These are phyloP conservation scores for Smithornis capensis DNA, from an alignment of 2,113 vertebrate species.

Conservation along the genomic window DNA sequence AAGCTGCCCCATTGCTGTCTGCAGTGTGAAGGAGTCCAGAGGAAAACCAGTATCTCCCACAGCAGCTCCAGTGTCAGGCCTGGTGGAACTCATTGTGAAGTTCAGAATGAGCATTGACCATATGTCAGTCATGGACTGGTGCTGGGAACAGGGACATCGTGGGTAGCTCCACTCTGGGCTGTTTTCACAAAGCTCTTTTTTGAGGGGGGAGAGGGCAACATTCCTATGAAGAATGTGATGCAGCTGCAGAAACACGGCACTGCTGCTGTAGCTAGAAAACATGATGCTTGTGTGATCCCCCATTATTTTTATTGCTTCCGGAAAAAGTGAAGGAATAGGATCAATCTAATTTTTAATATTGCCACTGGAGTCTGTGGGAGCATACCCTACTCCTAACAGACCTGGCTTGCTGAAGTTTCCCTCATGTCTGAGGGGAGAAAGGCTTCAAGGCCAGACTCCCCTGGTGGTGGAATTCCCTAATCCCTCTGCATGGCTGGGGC, in stretches of 20 bases:
- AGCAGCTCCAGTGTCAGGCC: not conserved
- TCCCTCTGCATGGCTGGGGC: accelerated
- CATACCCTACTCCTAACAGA: not conserved
- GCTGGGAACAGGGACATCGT: not conserved
- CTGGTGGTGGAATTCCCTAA: not conserved
- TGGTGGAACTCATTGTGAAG: not conserved
- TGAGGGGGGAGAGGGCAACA: too few relatives aligned
- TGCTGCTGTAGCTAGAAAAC: not conserved
- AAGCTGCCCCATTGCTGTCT: not conserved
- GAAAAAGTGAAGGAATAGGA: not conserved
- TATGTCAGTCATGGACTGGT: accelerated
- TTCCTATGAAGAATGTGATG: not conserved
- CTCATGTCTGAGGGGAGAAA: accelerated
- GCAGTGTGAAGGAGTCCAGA: not conserved
- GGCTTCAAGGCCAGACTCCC: not conserved
- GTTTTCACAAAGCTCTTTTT: not conserved
- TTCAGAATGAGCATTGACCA: not conserved
- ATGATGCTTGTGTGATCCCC: not conserved
- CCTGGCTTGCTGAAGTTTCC: not conserved
- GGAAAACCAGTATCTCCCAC: not conserved
- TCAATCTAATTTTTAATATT: not conserved
- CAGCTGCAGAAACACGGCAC: not conserved
- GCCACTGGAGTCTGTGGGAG: not conserved
- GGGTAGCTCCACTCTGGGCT: not conserved
- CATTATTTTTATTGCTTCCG: not conserved